phyloP scores from a whole-genome alignment of 35 echinoderm and acorn worm genomes.

The Amphiura filiformis region DNA sequence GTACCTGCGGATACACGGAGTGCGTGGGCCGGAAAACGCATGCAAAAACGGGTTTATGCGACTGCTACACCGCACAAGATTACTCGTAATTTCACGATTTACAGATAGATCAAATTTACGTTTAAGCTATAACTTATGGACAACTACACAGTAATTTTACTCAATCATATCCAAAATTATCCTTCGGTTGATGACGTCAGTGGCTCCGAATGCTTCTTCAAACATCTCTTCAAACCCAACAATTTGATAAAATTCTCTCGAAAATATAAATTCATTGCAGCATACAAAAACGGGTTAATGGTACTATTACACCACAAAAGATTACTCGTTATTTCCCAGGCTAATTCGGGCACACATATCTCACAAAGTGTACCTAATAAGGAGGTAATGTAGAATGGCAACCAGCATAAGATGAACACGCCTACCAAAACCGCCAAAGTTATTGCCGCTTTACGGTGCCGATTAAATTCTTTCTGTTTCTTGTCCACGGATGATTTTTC shows the following conservation, averaged over 20 bases:
- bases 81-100: no score
- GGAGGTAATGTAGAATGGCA: constrained; percentile 41
- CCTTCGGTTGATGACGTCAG: no score
- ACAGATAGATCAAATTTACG: no score
- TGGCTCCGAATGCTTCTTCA: no score
- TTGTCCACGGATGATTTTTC: neutral
- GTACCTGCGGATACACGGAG: no score
- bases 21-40: no score
- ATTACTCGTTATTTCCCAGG: constrained; percentile 52
- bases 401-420: constrained; percentile 55
- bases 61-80: no score
- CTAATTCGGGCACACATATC: constrained; percentile 13
- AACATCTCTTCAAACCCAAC: constrained; percentile 12
- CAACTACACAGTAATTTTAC: no score
- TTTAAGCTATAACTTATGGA: no score
- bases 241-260: constrained; percentile 36
- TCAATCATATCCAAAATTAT: no score
- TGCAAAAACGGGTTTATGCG: no score
- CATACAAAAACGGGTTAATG: constrained; percentile 73
- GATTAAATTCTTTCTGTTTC: constrained; percentile 13
- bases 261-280: constrained; percentile 40
- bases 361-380: constrained; percentile 39
- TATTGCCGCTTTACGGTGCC: constrained; percentile 48
- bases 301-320: constrained; percentile 67
- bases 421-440: constrained; percentile 25